Base-by-base conservation (phyloP, 2,888 invertebrate genomes). In the Idaea dimidiata region DNA sequence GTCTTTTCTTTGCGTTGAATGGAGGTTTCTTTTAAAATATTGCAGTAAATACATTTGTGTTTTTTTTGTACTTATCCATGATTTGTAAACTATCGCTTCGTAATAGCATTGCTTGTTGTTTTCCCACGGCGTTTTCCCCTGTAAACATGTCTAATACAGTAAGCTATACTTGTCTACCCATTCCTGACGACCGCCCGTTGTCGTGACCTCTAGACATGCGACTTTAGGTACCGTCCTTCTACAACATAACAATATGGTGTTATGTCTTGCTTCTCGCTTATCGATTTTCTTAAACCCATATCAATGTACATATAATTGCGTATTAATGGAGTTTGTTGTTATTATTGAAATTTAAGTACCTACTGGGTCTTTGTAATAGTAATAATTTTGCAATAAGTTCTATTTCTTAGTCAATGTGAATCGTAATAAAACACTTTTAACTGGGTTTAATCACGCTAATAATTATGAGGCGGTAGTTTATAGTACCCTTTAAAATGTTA, bases 171-270 rank as follows among this genome's bases (percentile, higher is more conserved):
- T 32, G 56, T 56, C 59, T 56, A 58, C 62, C 66, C 71, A 61
- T 66, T 65, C 70, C 62, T 72, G 70, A 75, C 24, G 24, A 24
- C 24, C 24, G 24, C 76, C 73, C 79, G 80, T 77, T 78, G 79
- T 69, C 63, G 66, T 79, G 89, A 86, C 90, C 90, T 90, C 90
- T 75, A 90, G 90, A 90, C 90, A 70, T 73, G 79, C 72, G 83
- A 86, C 88, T 86, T 84, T 73, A 71, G 72, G 72, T 71, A 65
- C 71, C 67, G 59, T 61, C 64, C 64, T 72, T 71, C 72, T 67
- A 66, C 68, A 60, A 68, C 64, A 68, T 24, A 24, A 24, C 24
- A 24, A 24, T 24, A n/a, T 24, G 76, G 74, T 70, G 67, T 75
- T 69, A 60, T 68, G 65, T 59, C 64, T 63, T 67, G 43, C 43